Base-by-base conservation (phyloP, 2,888 invertebrate genomes). In the Orthosia gracilis region DNA sequence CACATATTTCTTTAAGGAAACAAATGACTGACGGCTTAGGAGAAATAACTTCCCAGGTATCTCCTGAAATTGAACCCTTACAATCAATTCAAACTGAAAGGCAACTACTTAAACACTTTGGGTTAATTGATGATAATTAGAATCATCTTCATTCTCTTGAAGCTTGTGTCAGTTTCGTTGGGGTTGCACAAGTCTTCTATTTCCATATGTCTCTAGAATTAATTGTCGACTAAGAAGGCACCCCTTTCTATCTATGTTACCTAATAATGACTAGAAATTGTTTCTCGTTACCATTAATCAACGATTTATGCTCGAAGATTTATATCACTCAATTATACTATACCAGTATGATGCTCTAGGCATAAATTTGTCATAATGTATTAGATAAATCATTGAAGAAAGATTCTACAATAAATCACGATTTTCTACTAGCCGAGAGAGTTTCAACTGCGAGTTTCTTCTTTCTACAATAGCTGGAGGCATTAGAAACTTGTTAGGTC, bases 381-480 rank as follows among this genome's bases (percentile, higher is more conserved):
- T 59, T 40, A 66, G 52, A 73, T 83, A 69, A 61, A 73, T 83
- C 73, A 69, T 21, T 50, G 21, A 45, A 83, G 45, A 78, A 52
- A 59, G 66, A 69, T 55, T 79, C 58, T 67, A 12, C 55, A 65
- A 83, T 75, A 83, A 73, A 79, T 81, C 79, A 83, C 62, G 54
- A 65, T 73, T 79, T 80, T 82, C 77, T 77, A 77, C 26, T 40
- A 31, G 31, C 7, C n/a, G 77, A 55, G 63, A 82, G 63, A 82
- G 67, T 78, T 67, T 78, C 57, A 68, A 61, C 7, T 18, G 40
- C 26, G 4, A 65, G 52, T 82, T 80, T 72, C 64, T 82, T 82
- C 63, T 72, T 59, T 68, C 61, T 83, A 82, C 40, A 57, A 83
- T 82, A 82, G 73, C 78, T 82, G 64, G 59, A 72, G 73, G 78